Evolutionary conservation across 2,797 vertebrate genomes (phyloP).

Genomic region (Coregonus ussuriensis): DNA sequence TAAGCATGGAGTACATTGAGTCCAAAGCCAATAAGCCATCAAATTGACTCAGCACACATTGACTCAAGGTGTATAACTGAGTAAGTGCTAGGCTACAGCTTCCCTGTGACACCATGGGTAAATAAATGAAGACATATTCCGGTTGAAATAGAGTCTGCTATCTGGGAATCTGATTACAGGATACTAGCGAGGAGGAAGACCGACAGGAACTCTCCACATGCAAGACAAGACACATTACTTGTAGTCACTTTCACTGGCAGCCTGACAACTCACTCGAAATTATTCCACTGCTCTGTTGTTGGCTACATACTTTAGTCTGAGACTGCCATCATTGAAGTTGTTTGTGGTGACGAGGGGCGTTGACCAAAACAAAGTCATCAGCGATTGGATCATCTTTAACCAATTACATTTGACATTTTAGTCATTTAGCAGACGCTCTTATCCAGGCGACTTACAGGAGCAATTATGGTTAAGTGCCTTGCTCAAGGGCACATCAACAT

Average conservation of each 20-base stretch:
- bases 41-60: slow-evolving; percentile 36
- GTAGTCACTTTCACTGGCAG: neutral
- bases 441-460: too few species aligned
- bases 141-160: slow-evolving; percentile 9
- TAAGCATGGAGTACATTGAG: slow-evolving; percentile 17
- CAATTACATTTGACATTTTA: too few species aligned
- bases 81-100: slow-evolving; percentile 21
- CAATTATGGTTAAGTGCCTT: too few species aligned
- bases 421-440: too few species aligned
- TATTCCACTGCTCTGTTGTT: too few species aligned
- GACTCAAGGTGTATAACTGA: slow-evolving; percentile 1
- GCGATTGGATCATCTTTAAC: too few species aligned
- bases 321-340: too few species aligned
- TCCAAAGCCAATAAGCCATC: slow-evolving; percentile 16
- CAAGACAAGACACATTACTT: neutral
- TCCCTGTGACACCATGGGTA: slow-evolving; percentile 29
- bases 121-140: slow-evolving; percentile 25
- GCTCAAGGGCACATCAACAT: too few species aligned
- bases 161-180: neutral
- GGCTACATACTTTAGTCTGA: too few species aligned
- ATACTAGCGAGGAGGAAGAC: neutral
- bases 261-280: too few species aligned
- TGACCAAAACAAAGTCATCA: too few species aligned
- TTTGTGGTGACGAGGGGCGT: too few species aligned
- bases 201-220: neutral